Evolutionary conservation across 2,888 invertebrate genomes (phyloP), one percentile per base, ranked within the genome.

Genomic region (Phyto melanocephala): DNA sequence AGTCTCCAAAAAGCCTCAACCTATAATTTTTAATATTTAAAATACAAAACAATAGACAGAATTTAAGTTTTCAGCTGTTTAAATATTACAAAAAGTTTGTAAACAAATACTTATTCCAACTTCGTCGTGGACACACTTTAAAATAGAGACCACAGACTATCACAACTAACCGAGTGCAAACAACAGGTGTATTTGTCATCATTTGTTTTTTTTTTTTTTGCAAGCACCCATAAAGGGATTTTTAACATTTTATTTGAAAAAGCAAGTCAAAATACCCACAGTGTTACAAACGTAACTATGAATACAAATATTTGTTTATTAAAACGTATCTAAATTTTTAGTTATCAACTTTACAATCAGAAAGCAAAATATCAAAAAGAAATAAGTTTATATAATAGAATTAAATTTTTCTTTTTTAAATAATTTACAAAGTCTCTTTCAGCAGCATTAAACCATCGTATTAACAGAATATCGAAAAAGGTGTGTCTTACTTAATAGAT

Each of bases 151-250:
- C 5, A 17, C 15, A 52, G 17, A 37, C 6, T 17, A 24, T 17
- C 17, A 3, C 33, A 17, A 68, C 2, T 40, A 3, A 40, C 6
- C 20, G 6, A 56, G 33, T n/a, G n/a, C n/a, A n/a, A n/a, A 6
- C 35, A 58, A 71, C 58, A 71, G 71, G 58, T 71, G 71, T 71
- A 37, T 58, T 71, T 60, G 71, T 50, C 50, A 74, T 63, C 22
- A 54, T 22, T n/a, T 42, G 6, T 20, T 56, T n/a, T n/a, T n/a
- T n/a, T n/a, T n/a, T n/a, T n/a, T n/a, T n/a, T n/a, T n/a, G n/a
- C 47, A 15, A 35, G 15, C n/a, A 50, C 2, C 71, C 35, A 47
- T 47, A 71, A 45, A 58, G 35, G 71, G 47, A 58, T 37, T 52
- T 63, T 52, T 7, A 33, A 54, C 24, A 54, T 56, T 33, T n/a